Evolutionary conservation across 1,140 invertebrate species (phyloP), one percentile per base, ranked within the genome.

Genomic region (Proctacanthus coquilletti): DNA sequence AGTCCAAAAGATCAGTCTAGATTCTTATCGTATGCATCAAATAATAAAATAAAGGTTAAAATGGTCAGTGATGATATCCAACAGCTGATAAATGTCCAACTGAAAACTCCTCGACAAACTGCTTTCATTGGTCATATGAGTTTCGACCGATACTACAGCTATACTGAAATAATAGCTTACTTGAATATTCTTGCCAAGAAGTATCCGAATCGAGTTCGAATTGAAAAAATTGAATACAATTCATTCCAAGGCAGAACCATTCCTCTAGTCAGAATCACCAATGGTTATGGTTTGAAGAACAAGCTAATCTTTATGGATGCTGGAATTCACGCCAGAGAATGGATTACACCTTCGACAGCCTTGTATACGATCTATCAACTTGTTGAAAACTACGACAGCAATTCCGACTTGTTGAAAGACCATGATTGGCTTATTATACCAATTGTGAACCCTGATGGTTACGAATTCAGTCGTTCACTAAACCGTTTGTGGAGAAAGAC

Each of bases 381-480:
- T 32, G 59, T 72, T 13, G 51, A 69, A 34, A 69, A 68, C 45
- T 40, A 60, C 4, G 51, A 57, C 23, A 66, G 49, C 21, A 42
- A 56, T 25, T 49, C 61, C 4, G 44, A 56, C 4, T 39, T 71
- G 18, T 49, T 77, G 19, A 52, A 69, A 23, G 61, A 65, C 20
- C 65, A 73, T 19, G 74, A 78, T 48, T 77, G 73, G 71, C 69
- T 72, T 51, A 70, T 80, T 42, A 56, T 75, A 40, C 72, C 72
- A 2, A 56, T 65, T 5, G 52, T 64, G 18, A 75, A 75, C 52
- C 72, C 74, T 38, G 73, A 75, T 55, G 72, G 73, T 5, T 74
- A 74, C 44, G 64, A 65, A 29, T 73, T 63, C 45, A 64, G 57
- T 30, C 54, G 27, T 36, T 17, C 9, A 17, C 17, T 13, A 2